These are phyloP conservation scores for Heliconius aoede DNA, from an alignment of 2,888 invertebrate species.

Conservation along the genomic window DNA sequence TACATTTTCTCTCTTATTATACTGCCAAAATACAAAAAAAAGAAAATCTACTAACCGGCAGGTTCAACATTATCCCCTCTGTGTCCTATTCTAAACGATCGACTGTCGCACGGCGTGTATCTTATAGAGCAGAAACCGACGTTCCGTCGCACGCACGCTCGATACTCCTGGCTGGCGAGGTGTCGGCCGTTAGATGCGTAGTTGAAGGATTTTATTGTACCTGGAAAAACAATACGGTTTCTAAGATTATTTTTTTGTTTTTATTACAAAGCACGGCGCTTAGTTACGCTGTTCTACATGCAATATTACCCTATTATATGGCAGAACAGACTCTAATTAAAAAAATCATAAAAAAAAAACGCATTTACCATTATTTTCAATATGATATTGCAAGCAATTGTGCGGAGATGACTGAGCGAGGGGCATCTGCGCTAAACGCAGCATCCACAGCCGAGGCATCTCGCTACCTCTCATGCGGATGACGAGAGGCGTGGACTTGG, in stretches of 20 bases:
- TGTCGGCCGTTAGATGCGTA: conserved; percentile 92
- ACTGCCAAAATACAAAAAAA: too few species aligned
- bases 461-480: conserved; percentile 78
- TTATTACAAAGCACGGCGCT: too few species aligned
- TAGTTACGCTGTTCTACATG: too few species aligned
- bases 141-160: conserved; percentile 89
- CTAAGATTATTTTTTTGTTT: background rate
- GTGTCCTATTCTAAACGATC: conserved; percentile 90
- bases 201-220: conserved; percentile 89
- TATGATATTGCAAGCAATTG: conserved; percentile 90
- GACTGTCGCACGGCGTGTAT: conserved; percentile 89
- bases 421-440: conserved; percentile 89
- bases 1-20: too few species aligned
- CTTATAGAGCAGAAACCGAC: conserved; percentile 88
- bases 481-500: conserved; percentile 76
- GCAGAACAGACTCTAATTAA: too few species aligned
- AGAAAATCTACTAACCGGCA: conserved; percentile 52
- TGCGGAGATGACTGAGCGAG: conserved; percentile 90
- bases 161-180: conserved; percentile 90
- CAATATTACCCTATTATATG: too few species aligned
- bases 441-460: conserved; percentile 90
- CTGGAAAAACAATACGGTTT: conserved; percentile 57
- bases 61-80: conserved; percentile 54
- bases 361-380: conserved; percentile 81
- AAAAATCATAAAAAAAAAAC: background rate